phyloP scores from a whole-genome alignment of 1,140 invertebrate genomes.

The Potamilus streckersoni region DNA sequence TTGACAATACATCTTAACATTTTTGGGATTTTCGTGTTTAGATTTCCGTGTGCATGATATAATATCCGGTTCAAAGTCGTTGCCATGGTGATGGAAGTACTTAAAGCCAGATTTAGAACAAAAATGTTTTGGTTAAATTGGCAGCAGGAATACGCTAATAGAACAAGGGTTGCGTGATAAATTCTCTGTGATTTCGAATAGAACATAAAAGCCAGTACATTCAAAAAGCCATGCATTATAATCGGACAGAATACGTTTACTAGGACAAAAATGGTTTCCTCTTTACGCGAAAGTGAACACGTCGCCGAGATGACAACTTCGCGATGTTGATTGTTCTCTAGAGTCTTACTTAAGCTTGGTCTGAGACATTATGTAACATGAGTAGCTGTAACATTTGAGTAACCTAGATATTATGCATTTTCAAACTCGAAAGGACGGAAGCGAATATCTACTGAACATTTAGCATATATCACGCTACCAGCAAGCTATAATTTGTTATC shows the following conservation, averaged over 20 bases:
- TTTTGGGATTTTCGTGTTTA: no score
- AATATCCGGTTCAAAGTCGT: background rate
- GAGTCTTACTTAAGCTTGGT: background rate
- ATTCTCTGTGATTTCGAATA: slow-evolving; percentile 73
- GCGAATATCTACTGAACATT: slow-evolving; percentile 7
- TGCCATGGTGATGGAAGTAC: background rate
- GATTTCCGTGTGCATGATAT: background rate
- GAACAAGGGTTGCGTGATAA: slow-evolving; percentile 72
- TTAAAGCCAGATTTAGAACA: background rate
- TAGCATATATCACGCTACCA: slow-evolving; percentile 5
- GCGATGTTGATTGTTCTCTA: background rate
- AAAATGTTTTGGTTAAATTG: slow-evolving; percentile 71
- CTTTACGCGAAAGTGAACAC: background rate
- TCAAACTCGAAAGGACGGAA: slow-evolving; percentile 22
- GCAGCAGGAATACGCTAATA: slow-evolving; percentile 74
- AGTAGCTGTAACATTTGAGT: slow-evolving; percentile 1
- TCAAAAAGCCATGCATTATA: slow-evolving; percentile 71
- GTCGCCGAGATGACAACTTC: slow-evolving; percentile 41
- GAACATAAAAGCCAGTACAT: slow-evolving; percentile 73
- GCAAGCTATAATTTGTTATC: background rate
- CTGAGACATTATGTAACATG: background rate
- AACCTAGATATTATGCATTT: slow-evolving; percentile 3
- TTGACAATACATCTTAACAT: no score
- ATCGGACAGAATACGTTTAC: slow-evolving; percentile 73
- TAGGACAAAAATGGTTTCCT: slow-evolving; percentile 66